A percentile compares a stretch with the other conserved stretches of the same genome.
Evolutionary conservation across 2,113 vertebrate species (phyloP).

Genomic region (Macroglossus sobrinus): DNA sequence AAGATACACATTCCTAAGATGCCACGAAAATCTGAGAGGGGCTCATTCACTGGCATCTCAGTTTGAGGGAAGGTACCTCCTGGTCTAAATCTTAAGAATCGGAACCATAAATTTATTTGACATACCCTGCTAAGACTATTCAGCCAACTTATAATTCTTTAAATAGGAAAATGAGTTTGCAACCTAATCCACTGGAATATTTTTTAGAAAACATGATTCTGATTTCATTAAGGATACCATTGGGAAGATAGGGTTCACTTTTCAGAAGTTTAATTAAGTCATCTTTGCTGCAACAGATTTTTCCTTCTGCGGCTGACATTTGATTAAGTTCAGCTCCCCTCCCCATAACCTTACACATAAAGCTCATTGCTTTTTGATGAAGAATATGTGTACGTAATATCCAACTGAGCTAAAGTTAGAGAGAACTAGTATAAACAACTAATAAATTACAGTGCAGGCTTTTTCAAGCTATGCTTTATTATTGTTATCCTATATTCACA

Average conservation of each 20-base stretch:
- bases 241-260: constrained; percentile 8
- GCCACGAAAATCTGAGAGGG: neutral
- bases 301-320: neutral
- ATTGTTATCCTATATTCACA: neutral
- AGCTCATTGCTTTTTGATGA: neutral
- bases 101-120: neutral
- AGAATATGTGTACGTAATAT: neutral
- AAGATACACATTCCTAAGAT: neutral
- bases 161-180: constrained; percentile 21
- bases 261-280: constrained; percentile 28
- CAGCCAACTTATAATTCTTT: neutral
- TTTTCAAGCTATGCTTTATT: neutral
- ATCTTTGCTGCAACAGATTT: neutral
- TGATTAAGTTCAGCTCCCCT: neutral
- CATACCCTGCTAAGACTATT: neutral
- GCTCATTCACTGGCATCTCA: neutral
- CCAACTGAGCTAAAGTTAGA: neutral
- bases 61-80: neutral
- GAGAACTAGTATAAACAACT: neutral
- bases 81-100: constrained; percentile 3
- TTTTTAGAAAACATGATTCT: constrained; percentile 31
- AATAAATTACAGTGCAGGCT: neutral
- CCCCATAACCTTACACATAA: neutral
- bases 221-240: constrained; percentile 17
- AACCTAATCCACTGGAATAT: neutral